A percentile compares a stretch with the other conserved stretches of the same genome.
These are phyloP conservation scores for Spilarctia lutea DNA, from an alignment of 2,888 invertebrate species.

Conservation along the genomic window DNA sequence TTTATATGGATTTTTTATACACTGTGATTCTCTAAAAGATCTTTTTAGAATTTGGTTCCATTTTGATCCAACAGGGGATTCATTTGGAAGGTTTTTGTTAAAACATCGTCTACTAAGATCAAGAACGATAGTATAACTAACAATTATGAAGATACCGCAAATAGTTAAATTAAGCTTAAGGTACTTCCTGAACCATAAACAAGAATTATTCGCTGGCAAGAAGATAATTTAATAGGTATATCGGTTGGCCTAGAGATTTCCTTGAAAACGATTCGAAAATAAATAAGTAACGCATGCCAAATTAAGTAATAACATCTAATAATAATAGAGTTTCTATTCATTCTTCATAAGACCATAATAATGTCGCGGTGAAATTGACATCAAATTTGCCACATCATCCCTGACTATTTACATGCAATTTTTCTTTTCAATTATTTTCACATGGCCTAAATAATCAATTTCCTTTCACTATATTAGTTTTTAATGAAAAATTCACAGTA, in stretches of 20 bases:
- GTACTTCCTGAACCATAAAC: neutral
- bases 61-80: too few relatives aligned
- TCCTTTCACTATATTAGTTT: conserved; percentile 23
- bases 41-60: too few relatives aligned
- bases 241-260: neutral
- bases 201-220: neutral
- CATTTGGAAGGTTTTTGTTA: too few relatives aligned
- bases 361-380: neutral
- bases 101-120: too few relatives aligned
- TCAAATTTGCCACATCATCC: neutral
- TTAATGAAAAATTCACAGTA: conserved; percentile 19
- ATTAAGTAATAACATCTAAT: neutral
- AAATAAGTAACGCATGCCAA: too few relatives aligned
- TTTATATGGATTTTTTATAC: too few relatives aligned
- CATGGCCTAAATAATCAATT: conserved; percentile 5
- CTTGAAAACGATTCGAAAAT: too few relatives aligned
- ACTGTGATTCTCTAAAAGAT: too few relatives aligned
- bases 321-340: neutral
- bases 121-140: too few relatives aligned
- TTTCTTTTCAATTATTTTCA: neutral
- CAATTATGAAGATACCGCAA: too few relatives aligned
- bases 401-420: neutral
- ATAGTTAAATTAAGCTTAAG: too few relatives aligned
- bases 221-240: neutral
- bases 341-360: neutral